Percentiles rank a stretch among this genome's conserved stretches.
phyloP scores from a whole-genome alignment of 2,797 vertebrate species.

The Sebastes alutus region DNA sequence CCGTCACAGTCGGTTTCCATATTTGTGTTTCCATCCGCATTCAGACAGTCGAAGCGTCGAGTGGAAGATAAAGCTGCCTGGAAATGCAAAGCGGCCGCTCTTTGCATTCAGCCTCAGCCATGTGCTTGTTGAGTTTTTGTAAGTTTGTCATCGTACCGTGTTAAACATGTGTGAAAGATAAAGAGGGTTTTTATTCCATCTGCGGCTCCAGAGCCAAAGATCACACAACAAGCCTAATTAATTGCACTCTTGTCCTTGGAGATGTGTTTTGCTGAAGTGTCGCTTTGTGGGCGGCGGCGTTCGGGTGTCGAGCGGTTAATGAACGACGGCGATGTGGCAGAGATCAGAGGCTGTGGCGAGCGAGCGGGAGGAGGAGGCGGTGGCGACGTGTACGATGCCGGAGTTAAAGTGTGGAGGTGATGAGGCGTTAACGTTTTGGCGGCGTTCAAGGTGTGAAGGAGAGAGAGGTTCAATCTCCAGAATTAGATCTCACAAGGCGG shows the following conservation, averaged over 20 bases:
- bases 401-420: conserved; percentile 39
- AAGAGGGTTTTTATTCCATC: conserved; percentile 41
- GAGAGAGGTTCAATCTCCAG: conserved; percentile 12
- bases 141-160: conserved; percentile 17
- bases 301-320: conserved; percentile 48
- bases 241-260: conserved; percentile 69
- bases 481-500: conserved; percentile 14
- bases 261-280: conserved; percentile 62
- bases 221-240: conserved; percentile 73
- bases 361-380: neutral
- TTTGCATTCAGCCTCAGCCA: conserved; percentile 13
- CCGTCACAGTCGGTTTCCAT: conserved; percentile 22
- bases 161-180: conserved; percentile 37
- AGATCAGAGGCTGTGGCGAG: conserved; percentile 30
- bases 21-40: conserved; percentile 24
- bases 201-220: conserved; percentile 46
- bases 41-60: neutral
- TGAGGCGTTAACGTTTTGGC: conserved; percentile 30
- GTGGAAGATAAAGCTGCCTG: neutral
- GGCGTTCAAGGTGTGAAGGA: conserved; percentile 17
- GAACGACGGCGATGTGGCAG: conserved; percentile 48
- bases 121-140: conserved; percentile 2
- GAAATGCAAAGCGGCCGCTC: conserved; percentile 32
- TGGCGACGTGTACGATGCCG: neutral
- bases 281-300: conserved; percentile 53